Base-by-base conservation (phyloP, 2,888 invertebrate species). In the Sisyra terminalis region DNA sequence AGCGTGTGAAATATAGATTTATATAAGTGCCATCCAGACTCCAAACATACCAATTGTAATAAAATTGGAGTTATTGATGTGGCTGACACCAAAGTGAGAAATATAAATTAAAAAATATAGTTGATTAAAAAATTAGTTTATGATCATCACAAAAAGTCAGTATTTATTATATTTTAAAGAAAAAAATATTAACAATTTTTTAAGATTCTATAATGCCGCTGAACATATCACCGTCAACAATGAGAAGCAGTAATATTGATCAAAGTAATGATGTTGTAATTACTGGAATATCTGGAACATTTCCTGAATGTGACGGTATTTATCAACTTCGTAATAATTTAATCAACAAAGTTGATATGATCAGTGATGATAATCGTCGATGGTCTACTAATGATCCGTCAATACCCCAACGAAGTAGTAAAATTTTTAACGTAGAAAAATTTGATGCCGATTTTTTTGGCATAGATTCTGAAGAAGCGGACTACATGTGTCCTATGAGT, bases 281-380 rank as follows among this genome's bases (percentile, higher is more conserved):
- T 52, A 64, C 73, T 24, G 82, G 82, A 1, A 64, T 79, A 9
- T 67, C 82, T 0, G 83, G 82, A 0, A 66, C 77, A 53, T 82
- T 82, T 58, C 89, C 90, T 0, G 77, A 85, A 51, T 82, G 83
- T 0, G 73, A 78, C 48, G 79, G 78, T 50, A 70, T 87, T 43
- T 60, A 70, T 39, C 75, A 85, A 50, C 75, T 87, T 32, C 64
- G 71, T 53, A 65, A 78, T 41, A 78, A 78, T 52, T 66, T 89
- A n/a, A 73, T 78, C 52, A 76, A 78, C 55, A 81, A 82, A 59
- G 73, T 82, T 50, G 89, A 93, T 55, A 74, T 92, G 68, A 75
- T 90, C 45, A 84, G 85, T 42, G 82, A 77, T 15, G 83, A 84
- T 53, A n/a, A n/a, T n/a, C n/a, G n/a, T n/a, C n/a, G n/a, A n/a